Conservation (phyloP, 2,888 invertebrate genomes). For the Notocelia uddmanniana region DNA sequence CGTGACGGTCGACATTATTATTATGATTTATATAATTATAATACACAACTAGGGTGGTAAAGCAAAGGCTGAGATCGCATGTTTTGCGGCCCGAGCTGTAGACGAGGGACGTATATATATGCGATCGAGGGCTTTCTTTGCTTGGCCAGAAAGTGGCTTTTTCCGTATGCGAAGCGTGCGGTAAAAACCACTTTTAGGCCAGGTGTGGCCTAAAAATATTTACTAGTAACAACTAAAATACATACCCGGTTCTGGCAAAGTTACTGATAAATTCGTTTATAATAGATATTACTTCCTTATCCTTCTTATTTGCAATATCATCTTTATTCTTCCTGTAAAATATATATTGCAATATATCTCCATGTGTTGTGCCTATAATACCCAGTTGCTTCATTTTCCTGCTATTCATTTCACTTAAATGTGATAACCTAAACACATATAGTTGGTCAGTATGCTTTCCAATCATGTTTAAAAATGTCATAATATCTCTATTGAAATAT, state of each 20-base stretch:
- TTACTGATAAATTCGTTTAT: slow-evolving; percentile 69
- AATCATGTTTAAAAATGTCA: slow-evolving; percentile 60
- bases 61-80: too few species aligned
- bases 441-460: slow-evolving; percentile 56
- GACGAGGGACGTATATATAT: too few species aligned
- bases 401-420: slow-evolving; percentile 69
- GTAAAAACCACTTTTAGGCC: too few species aligned
- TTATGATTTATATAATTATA: too few species aligned
- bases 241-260: slow-evolving; percentile 76
- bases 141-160: too few species aligned
- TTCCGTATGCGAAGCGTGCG: too few species aligned
- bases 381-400: slow-evolving; percentile 66
- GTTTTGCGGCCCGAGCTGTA: too few species aligned
- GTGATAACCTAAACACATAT: slow-evolving; percentile 67
- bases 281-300: slow-evolving; percentile 62
- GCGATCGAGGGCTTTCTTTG: too few species aligned
- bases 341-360: slow-evolving; percentile 72
- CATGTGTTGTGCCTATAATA: slow-evolving; percentile 70
- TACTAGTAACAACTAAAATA: background rate
- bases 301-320: slow-evolving; percentile 56
- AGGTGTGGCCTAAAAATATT: background rate
- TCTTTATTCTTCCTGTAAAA: slow-evolving; percentile 71
- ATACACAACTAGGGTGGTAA: too few species aligned
- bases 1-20: too few species aligned
- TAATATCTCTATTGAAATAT: slow-evolving; percentile 64